Base-by-base conservation (phyloP, 2,797 vertebrate species). In the Acipenser ruthenus region DNA sequence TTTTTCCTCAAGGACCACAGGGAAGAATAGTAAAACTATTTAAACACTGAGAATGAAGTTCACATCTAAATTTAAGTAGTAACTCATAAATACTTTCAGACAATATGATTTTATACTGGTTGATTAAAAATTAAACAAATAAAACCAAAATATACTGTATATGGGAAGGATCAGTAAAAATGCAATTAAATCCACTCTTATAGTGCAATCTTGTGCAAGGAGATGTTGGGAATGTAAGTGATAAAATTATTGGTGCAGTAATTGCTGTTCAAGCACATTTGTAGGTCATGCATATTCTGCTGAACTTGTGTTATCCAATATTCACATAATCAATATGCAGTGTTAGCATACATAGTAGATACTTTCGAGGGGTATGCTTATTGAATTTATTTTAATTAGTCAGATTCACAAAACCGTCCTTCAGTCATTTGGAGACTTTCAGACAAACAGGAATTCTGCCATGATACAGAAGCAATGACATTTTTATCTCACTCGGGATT, bases 271-370 rank as follows among this genome's bases (percentile, higher is more conserved):
- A 71, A 70, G 6, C 64, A 73, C 60, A 65, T 73, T 66, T 73
- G 53, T 71, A 70, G 62, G 62, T 73, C 61, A 70, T 66, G 63
- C 6, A 58, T 70, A 67, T 13, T 71, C 52, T 80, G 63, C 62
- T 79, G 69, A 79, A 71, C 50, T 69, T 67, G 6, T 65, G 67
- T 73, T 78, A 74, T 67, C 23, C 63, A 69, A 64, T 73, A 76
- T 66, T 78, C 61, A 70, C 6, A 62, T 63, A 75, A 77, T 78
- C 74, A 64, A 65, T 73, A 70, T 8, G 50, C 18, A 77, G 56
- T 65, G 64, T 69, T 63, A 72, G 8, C 51, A 72, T 70, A 61
- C 50, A 70, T 18, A 67, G 0, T 74, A 61, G 49, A 69, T 71
- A 1, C 1, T 62, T 65, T 65, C 65, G 70, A 66, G 10, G 48